A percentile compares a stretch with the other conserved stretches of the same genome.
phyloP scores from a whole-genome alignment of 1,140 invertebrate genomes.

The Temnothorax curvispinosus region DNA sequence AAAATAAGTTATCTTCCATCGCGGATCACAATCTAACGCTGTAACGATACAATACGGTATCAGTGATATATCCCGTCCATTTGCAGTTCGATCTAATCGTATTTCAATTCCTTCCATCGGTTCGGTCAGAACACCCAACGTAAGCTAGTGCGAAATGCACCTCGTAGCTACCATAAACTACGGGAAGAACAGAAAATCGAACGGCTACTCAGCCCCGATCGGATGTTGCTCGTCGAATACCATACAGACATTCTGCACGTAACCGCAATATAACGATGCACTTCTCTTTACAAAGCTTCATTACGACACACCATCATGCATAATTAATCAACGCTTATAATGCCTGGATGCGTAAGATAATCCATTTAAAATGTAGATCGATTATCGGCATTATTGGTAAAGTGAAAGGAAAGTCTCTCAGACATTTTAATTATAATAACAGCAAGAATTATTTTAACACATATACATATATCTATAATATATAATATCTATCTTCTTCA shows the following conservation, averaged over 20 bases:
- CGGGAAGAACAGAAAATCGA: slow-evolving; percentile 40
- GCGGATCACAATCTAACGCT: slow-evolving; percentile 27
- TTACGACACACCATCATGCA: slow-evolving; percentile 12
- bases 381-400: neutral
- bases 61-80: slow-evolving; percentile 47
- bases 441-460: neutral
- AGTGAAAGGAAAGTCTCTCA: neutral
- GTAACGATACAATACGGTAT: slow-evolving; percentile 27
- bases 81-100: slow-evolving; percentile 56
- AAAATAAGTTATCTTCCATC: slow-evolving; percentile 14
- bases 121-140: slow-evolving; percentile 13
- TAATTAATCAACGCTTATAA: slow-evolving; percentile 19
- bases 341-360: neutral
- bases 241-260: neutral
- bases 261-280: neutral
- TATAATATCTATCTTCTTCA: too few species aligned
- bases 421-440: neutral
- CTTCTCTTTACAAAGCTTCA: slow-evolving; percentile 17
- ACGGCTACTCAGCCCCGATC: slow-evolving; percentile 26
- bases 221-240: slow-evolving; percentile 28
- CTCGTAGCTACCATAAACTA: slow-evolving; percentile 48
- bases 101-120: slow-evolving; percentile 53
- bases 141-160: slow-evolving; percentile 53
- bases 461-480: neutral
- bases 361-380: neutral